Base-by-base conservation (phyloP, 2,797 vertebrate genomes). In the Anabas testudineus region DNA sequence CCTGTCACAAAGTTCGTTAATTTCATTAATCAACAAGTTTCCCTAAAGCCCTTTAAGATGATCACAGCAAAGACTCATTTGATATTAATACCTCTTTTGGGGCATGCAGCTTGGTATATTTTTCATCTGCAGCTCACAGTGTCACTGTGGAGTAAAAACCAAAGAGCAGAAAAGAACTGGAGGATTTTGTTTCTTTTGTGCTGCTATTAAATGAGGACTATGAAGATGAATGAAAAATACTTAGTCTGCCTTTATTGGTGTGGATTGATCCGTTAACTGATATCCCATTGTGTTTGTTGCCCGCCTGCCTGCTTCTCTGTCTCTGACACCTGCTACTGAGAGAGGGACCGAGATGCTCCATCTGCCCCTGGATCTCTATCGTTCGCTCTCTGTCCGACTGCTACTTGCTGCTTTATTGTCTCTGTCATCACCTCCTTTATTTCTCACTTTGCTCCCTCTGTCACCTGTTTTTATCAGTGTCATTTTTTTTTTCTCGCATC, bases 391-490 rank as follows among this genome's bases (percentile, higher is more conserved):
- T 41, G 65, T 48, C 68, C 75, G 65, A 58, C 57, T 69, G 74
- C 75, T 15, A 9, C 76, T 75, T 30, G 10, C 64, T 53, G 66
- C 69, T 82, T 83, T 64, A 85, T 83, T 84, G 79, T 80, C 78
- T 73, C 67, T 48, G 70, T 81, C 78, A 70, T 79, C 71, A 48
- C 67, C 37, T 64, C 45, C 73, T 80, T 83, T 80, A 83, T 82
- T 83, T 83, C 83, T 86, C 85, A 79, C 75, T 80, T 71, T 78
- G 71, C 81, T 81, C 71, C 48, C 70, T 71, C 62, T 54, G 58
- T 73, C 79, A 82, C 79, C 78, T 45, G 48, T 71, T 85, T 86
- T 83, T 88, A 86, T 90, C 80, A 70, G 78, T 13, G 10, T 48
- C 42, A 67, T 86, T 80, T 83, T 83, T 72, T 68, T 71, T 76